A percentile compares a stretch with the other conserved stretches of the same genome.
Conservation (phyloP, 2,888 invertebrate genomes). For the Cheilosia impressa region DNA sequence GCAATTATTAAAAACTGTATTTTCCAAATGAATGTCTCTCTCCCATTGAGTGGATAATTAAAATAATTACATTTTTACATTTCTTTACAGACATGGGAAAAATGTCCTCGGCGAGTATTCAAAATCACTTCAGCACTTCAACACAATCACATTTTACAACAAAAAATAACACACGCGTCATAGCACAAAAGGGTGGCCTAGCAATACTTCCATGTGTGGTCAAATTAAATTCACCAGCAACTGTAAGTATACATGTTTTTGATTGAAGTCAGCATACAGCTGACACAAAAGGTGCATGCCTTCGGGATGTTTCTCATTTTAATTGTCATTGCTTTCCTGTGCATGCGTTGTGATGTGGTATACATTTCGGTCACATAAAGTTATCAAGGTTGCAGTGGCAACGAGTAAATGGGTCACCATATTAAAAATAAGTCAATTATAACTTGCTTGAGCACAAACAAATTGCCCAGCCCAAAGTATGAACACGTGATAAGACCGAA, state of each 20-base stretch:
- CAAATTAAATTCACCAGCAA: slow-evolving; percentile 83
- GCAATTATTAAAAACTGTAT: too few species aligned
- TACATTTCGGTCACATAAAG: slow-evolving; percentile 24
- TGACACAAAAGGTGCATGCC: slow-evolving; percentile 33
- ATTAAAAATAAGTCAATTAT: neutral
- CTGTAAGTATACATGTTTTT: slow-evolving; percentile 79
- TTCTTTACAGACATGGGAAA: slow-evolving; percentile 81
- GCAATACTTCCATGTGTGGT: slow-evolving; percentile 83
- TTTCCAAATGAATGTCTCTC: neutral
- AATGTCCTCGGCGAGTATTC: slow-evolving; percentile 80
- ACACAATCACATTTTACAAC: slow-evolving; percentile 82
- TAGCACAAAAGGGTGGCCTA: slow-evolving; percentile 83
- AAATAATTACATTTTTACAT: slow-evolving; percentile 43
- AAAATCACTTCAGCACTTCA: slow-evolving; percentile 81
- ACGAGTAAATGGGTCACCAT: neutral
- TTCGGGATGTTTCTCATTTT: slow-evolving; percentile 29
- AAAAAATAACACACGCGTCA: slow-evolving; percentile 83
- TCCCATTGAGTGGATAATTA: neutral
- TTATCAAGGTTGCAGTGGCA: neutral
- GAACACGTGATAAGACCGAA: too few species aligned
- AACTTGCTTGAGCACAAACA: neutral
- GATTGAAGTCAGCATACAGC: neutral
- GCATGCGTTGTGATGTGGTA: neutral
- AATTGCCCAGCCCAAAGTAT: neutral
- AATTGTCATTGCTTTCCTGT: slow-evolving; percentile 7